Conservation (phyloP, 2,797 vertebrate species). For the Platyrinchus mystaceus region DNA sequence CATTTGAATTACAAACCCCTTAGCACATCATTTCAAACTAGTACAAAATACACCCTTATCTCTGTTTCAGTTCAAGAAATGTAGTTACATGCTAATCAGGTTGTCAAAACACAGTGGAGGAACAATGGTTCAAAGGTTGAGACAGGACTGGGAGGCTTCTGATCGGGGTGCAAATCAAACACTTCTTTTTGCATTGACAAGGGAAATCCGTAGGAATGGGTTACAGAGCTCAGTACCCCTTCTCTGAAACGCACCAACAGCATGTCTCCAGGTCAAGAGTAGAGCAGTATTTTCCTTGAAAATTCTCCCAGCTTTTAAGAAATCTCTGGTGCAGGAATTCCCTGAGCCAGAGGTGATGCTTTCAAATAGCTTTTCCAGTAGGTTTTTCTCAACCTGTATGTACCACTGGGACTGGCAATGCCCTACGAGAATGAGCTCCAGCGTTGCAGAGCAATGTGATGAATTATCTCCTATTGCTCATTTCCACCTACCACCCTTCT, state of each 20-base stretch:
- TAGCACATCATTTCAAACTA: background rate
- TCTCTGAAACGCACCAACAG: background rate
- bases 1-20: constrained; percentile 11
- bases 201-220: background rate
- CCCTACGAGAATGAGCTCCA: background rate
- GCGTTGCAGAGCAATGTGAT: background rate
- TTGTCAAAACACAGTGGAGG: constrained; percentile 2
- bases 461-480: background rate
- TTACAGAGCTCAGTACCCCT: accelerated
- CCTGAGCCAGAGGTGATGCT: background rate
- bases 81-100: background rate
- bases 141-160: background rate
- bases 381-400: background rate
- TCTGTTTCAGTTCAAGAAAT: background rate
- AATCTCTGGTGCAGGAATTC: background rate
- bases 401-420: background rate
- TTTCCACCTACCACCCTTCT: background rate
- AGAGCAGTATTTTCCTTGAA: background rate
- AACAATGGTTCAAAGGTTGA: background rate
- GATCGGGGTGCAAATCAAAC: background rate
- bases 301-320: background rate
- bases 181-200: background rate
- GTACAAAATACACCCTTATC: background rate
- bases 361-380: background rate
- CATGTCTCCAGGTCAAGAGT: background rate